phyloP scores from a whole-genome alignment of 2,797 vertebrate species.

The Rhincodon typus region DNA sequence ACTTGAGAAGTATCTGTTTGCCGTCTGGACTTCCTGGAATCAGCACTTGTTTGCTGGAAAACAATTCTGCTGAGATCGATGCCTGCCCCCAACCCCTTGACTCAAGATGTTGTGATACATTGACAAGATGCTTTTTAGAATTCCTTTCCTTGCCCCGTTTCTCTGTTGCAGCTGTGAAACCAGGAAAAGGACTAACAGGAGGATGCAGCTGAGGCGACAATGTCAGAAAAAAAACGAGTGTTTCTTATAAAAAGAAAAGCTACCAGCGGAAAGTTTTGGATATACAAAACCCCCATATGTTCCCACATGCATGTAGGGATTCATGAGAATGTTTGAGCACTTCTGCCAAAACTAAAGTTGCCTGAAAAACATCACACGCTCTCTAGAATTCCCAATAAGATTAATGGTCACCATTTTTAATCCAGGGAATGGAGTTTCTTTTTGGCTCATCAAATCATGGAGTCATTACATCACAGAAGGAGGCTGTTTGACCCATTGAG shows the following conservation, averaged over 20 bases:
- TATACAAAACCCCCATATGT: not conserved
- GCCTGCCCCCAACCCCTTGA: no score
- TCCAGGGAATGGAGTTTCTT: no score
- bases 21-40: slow-evolving; percentile 19
- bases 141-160: not conserved
- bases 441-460: not conserved
- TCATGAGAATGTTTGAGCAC: not conserved
- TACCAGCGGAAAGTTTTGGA: not conserved
- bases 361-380: not conserved
- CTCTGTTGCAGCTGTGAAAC: not conserved
- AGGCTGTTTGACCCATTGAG: no score
- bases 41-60: not conserved
- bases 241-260: not conserved
- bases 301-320: not conserved
- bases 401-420: not conserved
- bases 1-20: not conserved
- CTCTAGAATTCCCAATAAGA: not conserved
- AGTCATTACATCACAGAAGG: no score
- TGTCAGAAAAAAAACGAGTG: not conserved
- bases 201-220: not conserved
- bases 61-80: not conserved
- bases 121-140: not conserved
- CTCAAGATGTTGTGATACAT: not conserved
- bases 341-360: not conserved
- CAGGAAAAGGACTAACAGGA: not conserved